Base-by-base conservation (phyloP, 2,888 invertebrate species). In the Ochlodes sylvanus region DNA sequence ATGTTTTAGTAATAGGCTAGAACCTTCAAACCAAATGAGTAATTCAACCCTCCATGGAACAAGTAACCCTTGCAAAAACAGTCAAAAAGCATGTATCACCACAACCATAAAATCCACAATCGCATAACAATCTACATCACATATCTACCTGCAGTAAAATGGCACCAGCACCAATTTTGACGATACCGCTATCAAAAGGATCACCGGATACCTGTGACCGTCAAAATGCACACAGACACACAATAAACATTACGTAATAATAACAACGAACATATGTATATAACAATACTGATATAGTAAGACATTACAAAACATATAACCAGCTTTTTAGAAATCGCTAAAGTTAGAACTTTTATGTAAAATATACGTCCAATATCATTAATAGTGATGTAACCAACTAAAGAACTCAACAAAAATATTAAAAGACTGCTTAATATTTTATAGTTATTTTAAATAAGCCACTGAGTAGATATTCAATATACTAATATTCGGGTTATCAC, bases 201-300 rank as follows among this genome's bases (percentile, higher is more conserved):
- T 47, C 67, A 34, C 55, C 67, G 4, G 34, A 55, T 7, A 32
- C 38, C 67, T 67, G 67, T 47, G 67, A 67, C 47, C 34, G 55
- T 32, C 67, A 67, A 55, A 66, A 67, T 61, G 67, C 67, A 67
- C 67, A 67, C 67, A 44, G 44, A 61, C 60, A 67, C 67, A 67
- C 41, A 54, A 58, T 58, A 58, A 52, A 60, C 21, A 60, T 60
- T 58, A 66, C 58, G 47, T 64, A 27, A 52, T 52, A 50, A n/a
- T 2, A 66, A 9, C 60, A 54, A 61, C 47, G 1, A 44, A 54
- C 14, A 52, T 50, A 58, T 41, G 54, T 12, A 54, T 27, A 52
- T 6, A 52, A 27, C 1, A 52, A 52, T 15, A 19, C 12, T 47
- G 14, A 15, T 15, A 6, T 15, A 47, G 15, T 47, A 47, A 12